Base-by-base conservation (phyloP, 2,797 vertebrate species). In the Mycteria americana region DNA sequence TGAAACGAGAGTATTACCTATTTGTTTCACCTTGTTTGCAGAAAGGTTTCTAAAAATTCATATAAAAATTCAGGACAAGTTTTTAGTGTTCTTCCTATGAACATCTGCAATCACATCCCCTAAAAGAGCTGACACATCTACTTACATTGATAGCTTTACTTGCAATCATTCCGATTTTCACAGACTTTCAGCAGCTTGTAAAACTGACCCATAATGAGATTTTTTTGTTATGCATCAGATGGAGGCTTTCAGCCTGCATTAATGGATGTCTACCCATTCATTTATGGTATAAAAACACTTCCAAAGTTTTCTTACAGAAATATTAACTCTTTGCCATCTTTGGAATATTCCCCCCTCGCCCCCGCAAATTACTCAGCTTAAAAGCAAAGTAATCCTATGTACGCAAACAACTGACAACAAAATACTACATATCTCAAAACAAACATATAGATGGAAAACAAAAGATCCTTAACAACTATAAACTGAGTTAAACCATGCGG, bases 11-110 rank as follows among this genome's bases (percentile, higher is more conserved):
- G 16, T 41, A 67, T 74, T 67, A 92, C 31, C 33, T 79, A 60
- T 88, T 81, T 93, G 57, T 90, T 84, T 81, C 74, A 73, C 81
- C 60, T 43, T 70, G 27, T 63, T 93, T 85, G 48, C 80, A 82
- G 77, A 88, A 95, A 90, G 39, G 41, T 81, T 92, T 95, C 72
- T 88, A 74, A 93, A 95, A 92, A 89, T 74, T 95, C 88, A 39
- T 87, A 45, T 39, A 39, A 39, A 39, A 39, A 39, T 39, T 87
- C 74, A 88, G 80, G 80, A 69, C 39, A 62, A 65, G 73, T 63
- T 90, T 88, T 84, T 73, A 78, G 39, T 6, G 0, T 82, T 96
- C 73, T 81, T 88, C 69, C 80, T 85, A 63, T 48, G 67, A 82
- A 87, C 51, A 95, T 74, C 70, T 82, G 77, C 83, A 84, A 28